phyloP scores from a whole-genome alignment of 2,888 invertebrate species.

The Chloroclystis v-ata region DNA sequence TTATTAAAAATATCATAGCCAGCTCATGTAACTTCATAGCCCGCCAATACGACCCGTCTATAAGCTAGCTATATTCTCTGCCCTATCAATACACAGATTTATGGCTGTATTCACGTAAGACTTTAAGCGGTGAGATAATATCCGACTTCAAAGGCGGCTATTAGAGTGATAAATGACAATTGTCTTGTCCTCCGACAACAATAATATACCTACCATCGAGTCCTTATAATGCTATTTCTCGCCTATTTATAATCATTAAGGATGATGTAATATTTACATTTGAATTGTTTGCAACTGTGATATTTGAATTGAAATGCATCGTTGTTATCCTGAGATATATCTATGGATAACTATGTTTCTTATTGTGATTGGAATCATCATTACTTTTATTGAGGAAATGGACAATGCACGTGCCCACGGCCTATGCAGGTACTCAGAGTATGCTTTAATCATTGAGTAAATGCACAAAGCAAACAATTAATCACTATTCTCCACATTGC shows the following conservation, averaged over 20 bases:
- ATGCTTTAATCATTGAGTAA: constrained; percentile 3
- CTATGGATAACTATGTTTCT: constrained; percentile 55
- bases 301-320: constrained; percentile 71
- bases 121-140: constrained; percentile 62
- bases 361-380: constrained; percentile 39
- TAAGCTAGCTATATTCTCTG: constrained; percentile 32
- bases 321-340: constrained; percentile 62
- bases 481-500: constrained; percentile 8
- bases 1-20: too few species aligned
- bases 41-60: constrained; percentile 28
- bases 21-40: constrained; percentile 2
- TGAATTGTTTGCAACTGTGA: constrained; percentile 60
- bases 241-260: constrained; percentile 70
- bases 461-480: constrained; percentile 10
- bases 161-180: constrained; percentile 74
- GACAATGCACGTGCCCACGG: neutral
- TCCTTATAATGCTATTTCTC: constrained; percentile 69
- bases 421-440: neutral
- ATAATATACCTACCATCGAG: constrained; percentile 63
- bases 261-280: constrained; percentile 31
- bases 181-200: constrained; percentile 69
- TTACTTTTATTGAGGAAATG: constrained; percentile 17
- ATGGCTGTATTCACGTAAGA: constrained; percentile 50
- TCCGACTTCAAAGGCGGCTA: constrained; percentile 74
- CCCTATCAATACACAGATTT: constrained; percentile 49